phyloP scores from a whole-genome alignment of 2,113 vertebrate genomes.

The Megalops atlanticus region DNA sequence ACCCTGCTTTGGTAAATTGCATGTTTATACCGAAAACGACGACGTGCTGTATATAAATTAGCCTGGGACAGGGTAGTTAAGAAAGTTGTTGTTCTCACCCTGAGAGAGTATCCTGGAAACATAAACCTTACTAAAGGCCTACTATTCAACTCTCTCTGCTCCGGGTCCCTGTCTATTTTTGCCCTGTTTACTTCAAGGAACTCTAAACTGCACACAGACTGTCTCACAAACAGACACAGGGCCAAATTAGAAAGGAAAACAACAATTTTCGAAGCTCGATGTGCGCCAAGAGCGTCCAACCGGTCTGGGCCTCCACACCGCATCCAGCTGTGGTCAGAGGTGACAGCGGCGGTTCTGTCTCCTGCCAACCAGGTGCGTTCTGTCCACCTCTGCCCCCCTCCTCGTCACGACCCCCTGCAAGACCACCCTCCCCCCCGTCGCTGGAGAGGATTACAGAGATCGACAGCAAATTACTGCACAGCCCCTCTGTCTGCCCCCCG shows the following conservation, averaged over 20 bases:
- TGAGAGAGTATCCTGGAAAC: background rate
- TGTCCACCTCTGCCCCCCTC: background rate
- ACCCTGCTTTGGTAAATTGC: no score
- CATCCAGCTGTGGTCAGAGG: background rate
- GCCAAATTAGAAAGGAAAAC: background rate
- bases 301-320: background rate
- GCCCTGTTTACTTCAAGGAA: constrained; percentile 33
- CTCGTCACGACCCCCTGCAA: background rate
- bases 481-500: background rate
- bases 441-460: constrained; percentile 7
- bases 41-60: background rate
- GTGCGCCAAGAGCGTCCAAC: background rate
- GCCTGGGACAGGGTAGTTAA: background rate
- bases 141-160: background rate
- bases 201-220: background rate
- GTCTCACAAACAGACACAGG: background rate
- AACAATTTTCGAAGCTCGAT: background rate
- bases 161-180: constrained; percentile 31
- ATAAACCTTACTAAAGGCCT: background rate
- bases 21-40: no score
- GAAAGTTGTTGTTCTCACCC: background rate
- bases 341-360: background rate
- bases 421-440: background rate
- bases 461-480: background rate
- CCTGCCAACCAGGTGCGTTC: constrained; percentile 1